Conservation (phyloP, 2,113 vertebrate genomes). For the Phasianus colchicus region DNA sequence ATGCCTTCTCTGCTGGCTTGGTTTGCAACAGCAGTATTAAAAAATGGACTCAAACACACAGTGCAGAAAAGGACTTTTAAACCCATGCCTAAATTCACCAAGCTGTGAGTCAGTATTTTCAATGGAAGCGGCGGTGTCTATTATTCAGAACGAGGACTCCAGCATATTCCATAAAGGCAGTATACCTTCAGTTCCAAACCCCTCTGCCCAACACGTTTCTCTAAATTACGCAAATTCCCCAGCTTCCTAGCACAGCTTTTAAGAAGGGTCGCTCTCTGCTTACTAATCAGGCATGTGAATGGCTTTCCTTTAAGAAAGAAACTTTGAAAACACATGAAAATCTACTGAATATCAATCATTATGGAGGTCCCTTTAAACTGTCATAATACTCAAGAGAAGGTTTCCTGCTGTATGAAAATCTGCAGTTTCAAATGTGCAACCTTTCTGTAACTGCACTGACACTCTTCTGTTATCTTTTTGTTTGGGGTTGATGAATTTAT, state of each 20-base stretch:
- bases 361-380: slow-evolving; percentile 68
- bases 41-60: neutral
- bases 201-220: slow-evolving; percentile 59
- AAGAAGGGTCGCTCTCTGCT: slow-evolving; percentile 48
- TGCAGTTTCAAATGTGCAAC: slow-evolving; percentile 49
- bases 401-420: slow-evolving; percentile 65
- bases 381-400: slow-evolving; percentile 61
- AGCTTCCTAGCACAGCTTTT: slow-evolving; percentile 62
- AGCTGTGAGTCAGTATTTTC: neutral
- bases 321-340: slow-evolving; percentile 75
- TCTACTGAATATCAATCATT: slow-evolving; percentile 73
- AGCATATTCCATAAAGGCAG: slow-evolving; percentile 18
- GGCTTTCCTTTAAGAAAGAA: slow-evolving; percentile 67
- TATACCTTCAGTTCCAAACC: slow-evolving; percentile 27
- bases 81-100: neutral
- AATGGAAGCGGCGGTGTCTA: neutral
- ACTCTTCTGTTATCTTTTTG: slow-evolving; percentile 15
- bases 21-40: neutral
- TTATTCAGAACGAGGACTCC: slow-evolving; percentile 15
- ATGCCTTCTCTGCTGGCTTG: neutral
- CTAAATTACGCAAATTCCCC: slow-evolving; percentile 68
- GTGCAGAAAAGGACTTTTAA: neutral
- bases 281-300: slow-evolving; percentile 73
- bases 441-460: slow-evolving; percentile 35
- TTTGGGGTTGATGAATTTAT: neutral